A percentile compares a stretch with the other conserved stretches of the same genome.
Evolutionary conservation across 2,113 vertebrate species (phyloP).

Genomic region (Hippopotamus amphibius): DNA sequence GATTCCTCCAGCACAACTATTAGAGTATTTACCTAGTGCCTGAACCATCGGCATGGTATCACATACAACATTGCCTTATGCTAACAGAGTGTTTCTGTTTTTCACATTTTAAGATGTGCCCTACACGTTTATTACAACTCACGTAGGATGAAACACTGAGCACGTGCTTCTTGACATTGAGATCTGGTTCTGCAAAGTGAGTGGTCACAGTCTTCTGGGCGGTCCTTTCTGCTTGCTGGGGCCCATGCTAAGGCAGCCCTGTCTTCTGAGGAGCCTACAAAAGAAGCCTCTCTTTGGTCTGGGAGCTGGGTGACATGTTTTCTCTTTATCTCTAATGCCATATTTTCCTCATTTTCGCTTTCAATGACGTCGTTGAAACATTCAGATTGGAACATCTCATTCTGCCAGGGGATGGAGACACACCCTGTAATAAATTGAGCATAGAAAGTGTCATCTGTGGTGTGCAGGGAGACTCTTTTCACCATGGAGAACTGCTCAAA

Average conservation of each 20-base stretch:
- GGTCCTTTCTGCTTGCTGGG: not conserved
- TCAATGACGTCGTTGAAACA: slow-evolving; percentile 94
- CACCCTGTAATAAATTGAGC: slow-evolving; percentile 92
- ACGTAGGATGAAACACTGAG: not conserved
- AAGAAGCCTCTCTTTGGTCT: slow-evolving; percentile 89
- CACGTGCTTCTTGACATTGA: not conserved
- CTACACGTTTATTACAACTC: not conserved
- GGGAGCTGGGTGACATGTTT: slow-evolving; percentile 80
- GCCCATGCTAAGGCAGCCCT: not conserved
- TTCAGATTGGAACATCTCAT: slow-evolving; percentile 95
- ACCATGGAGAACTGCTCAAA: slow-evolving; percentile 93
- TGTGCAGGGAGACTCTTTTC: slow-evolving; percentile 93
- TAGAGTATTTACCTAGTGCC: not conserved
- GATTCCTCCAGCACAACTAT: not conserved
- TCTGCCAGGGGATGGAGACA: slow-evolving; percentile 95
- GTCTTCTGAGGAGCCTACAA: not conserved
- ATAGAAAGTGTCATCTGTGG: slow-evolving; percentile 92
- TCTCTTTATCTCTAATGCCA: slow-evolving; percentile 88
- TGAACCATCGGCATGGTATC: too few relatives aligned
- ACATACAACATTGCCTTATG: not conserved
- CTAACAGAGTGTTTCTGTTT: not conserved
- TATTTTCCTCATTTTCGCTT: slow-evolving; percentile 88
- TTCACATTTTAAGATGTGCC: not conserved
- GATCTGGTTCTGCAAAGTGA: not conserved
- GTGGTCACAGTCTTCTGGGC: too few relatives aligned